Base-by-base conservation (phyloP, 2,797 vertebrate species). In the Siniperca undulata region DNA sequence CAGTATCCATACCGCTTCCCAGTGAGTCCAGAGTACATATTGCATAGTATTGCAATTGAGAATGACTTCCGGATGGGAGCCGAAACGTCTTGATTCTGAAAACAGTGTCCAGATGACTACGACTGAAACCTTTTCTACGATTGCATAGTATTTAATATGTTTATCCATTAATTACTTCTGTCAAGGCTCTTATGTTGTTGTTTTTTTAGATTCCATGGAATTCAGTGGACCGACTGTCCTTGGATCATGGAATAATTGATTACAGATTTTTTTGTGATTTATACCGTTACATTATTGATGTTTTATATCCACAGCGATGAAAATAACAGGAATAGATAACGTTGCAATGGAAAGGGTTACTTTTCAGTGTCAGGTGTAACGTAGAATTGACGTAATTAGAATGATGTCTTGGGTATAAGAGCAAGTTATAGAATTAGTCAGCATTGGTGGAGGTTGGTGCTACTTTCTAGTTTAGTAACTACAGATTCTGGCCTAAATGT, bases 401-500 rank as follows among this genome's bases (percentile, higher is more conserved):
- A 83, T 75, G 62, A 85, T 38, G 53, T 75, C 64, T 74, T 56
- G 9, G 40, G 59, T 82, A 30, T 34, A 48, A 78, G 62, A 64
- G 40, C 50, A 75, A 74, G 74, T 86, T 74, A 5, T 22, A 62
- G 59, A 87, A 91, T 88, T 87, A 87, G 74, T 88, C 88, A 81
- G 68, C 7, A 3, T 34, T n/a, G 40, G 48, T 70, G 46, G 58
- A 75, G 81, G 81, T 40, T 88, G 88, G 86, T 81, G 79, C 72
- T 80, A 60, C 68, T 92, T 92, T 93, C 81, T 88, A 68, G 80
- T 85, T 91, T 56, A 90, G 86, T 85, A 72, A 80, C 46, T 38
- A 80, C 68, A 78, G 76, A 89, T 85, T 86, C 65, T 86, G 85
- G 62, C 65, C 82, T 83, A 36, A 85, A 89, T 88, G 84, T 89